phyloP scores from a whole-genome alignment of 2,113 vertebrate genomes.

The Cebus imitator region DNA sequence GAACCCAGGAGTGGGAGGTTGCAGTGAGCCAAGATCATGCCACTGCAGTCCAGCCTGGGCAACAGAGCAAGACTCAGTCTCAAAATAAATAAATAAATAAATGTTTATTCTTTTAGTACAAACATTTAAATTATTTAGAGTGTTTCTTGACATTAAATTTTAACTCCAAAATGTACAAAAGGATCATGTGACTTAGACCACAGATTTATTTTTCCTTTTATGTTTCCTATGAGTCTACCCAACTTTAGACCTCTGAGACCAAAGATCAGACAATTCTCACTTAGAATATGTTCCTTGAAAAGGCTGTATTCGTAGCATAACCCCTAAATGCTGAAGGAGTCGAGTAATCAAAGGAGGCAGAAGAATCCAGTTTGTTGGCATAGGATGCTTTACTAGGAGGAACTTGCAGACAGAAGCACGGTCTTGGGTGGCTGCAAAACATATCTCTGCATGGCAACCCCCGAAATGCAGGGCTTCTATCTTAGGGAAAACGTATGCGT shows the following conservation, averaged over 20 bases:
- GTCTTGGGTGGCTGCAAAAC: neutral
- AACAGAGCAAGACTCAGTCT: too few species aligned
- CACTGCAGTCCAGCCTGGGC: too few species aligned
- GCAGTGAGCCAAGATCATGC: too few species aligned
- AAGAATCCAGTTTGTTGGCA: neutral
- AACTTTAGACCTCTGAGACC: neutral
- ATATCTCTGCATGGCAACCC: neutral
- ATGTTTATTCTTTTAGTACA: neutral
- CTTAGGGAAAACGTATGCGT: neutral
- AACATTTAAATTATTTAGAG: neutral
- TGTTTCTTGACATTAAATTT: neutral
- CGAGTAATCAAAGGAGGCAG: neutral
- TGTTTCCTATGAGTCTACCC: neutral
- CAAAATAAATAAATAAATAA: too few species aligned
- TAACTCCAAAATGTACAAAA: slow-evolving; percentile 27
- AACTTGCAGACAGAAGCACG: neutral
- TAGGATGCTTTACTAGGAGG: neutral
- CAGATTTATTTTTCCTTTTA: neutral
- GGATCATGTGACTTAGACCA: neutral
- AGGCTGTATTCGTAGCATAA: neutral
- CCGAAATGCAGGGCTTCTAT: neutral
- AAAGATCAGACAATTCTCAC: slow-evolving; percentile 22
- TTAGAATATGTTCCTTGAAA: neutral
- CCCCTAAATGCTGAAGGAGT: neutral
- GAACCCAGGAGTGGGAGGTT: too few species aligned